Evolutionary conservation across 2,888 invertebrate genomes (phyloP).

Genomic region (Cantharis rustica): DNA sequence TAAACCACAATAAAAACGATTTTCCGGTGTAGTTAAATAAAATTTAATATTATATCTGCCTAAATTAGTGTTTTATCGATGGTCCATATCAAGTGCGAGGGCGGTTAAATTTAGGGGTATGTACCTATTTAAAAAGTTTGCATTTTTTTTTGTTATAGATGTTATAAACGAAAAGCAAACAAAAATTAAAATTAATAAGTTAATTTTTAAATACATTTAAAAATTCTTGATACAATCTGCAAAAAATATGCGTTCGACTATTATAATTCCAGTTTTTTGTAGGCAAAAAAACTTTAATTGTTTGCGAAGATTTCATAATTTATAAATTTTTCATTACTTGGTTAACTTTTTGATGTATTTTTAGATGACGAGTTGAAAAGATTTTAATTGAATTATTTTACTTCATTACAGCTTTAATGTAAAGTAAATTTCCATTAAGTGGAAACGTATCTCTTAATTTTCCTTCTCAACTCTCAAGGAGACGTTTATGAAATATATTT

Average conservation of each 20-base stretch:
- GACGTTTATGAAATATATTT: background rate
- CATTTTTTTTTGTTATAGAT: too few species aligned
- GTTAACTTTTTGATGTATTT: background rate
- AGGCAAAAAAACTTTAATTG: too few species aligned
- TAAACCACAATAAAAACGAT: background rate
- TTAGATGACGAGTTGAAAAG: background rate
- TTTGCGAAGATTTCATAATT: background rate
- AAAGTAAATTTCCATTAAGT: background rate
- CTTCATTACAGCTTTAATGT: background rate
- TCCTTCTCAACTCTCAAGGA: background rate
- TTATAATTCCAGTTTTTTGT: too few species aligned
- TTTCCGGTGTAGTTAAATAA: background rate
- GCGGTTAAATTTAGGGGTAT: too few species aligned
- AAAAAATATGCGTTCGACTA: too few species aligned
- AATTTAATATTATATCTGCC: background rate
- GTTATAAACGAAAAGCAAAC: too few species aligned
- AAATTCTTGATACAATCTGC: too few species aligned
- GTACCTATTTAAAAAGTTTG: too few species aligned
- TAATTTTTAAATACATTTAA: too few species aligned
- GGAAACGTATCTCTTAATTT: background rate
- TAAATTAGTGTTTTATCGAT: background rate
- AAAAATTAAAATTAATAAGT: too few species aligned
- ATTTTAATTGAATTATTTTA: background rate
- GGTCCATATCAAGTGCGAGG: too few species aligned
- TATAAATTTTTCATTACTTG: background rate